A percentile compares a stretch with the other conserved stretches of the same genome.
Evolutionary conservation across 2,113 vertebrate species (phyloP).

Genomic region (Carollia perspicillata): DNA sequence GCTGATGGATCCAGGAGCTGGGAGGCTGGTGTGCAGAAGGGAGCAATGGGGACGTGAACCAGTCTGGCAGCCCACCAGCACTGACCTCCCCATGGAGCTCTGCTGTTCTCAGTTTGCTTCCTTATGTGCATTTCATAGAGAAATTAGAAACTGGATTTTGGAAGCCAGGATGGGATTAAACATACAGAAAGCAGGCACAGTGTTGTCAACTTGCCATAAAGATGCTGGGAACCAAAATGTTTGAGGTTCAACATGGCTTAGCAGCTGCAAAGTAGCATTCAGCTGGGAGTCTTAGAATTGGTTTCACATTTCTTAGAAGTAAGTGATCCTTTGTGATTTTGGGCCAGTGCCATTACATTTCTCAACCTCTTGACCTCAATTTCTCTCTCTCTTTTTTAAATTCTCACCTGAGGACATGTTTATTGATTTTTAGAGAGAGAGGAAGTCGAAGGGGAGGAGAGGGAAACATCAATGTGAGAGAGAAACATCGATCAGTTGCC

Average conservation of each 20-base stretch:
- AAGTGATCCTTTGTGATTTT: background rate
- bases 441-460: too few species aligned
- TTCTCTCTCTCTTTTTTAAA: background rate
- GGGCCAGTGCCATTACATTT: background rate
- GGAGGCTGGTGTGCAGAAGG: background rate
- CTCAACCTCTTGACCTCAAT: background rate
- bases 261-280: background rate
- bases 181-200: background rate
- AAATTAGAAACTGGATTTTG: background rate
- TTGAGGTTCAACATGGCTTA: background rate
- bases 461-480: too few species aligned
- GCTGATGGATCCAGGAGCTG: background rate
- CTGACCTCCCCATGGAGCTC: fast-evolving
- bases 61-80: fast-evolving
- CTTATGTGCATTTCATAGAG: background rate
- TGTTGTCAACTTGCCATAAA: background rate
- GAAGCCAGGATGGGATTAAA: background rate
- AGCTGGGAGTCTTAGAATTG: background rate
- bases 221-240: background rate
- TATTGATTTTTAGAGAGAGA: too few species aligned
- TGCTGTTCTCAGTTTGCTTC: background rate
- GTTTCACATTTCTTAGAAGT: background rate
- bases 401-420: too few species aligned
- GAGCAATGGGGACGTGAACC: fast-evolving
- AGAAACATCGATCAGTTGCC: too few species aligned